phyloP scores from a whole-genome alignment of 2,797 vertebrate genomes.

The Acanthurus lineatus region DNA sequence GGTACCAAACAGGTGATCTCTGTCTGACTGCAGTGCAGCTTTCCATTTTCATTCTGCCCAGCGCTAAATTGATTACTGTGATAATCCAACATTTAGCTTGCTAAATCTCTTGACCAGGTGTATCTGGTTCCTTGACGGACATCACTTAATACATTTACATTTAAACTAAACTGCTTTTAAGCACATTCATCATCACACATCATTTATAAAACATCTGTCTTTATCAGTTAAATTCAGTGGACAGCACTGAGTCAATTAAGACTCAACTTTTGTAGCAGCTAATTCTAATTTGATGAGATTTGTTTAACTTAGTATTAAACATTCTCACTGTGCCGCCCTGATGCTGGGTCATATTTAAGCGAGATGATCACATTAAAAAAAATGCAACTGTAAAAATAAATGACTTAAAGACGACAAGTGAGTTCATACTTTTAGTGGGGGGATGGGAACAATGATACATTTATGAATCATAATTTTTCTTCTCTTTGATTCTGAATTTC shows the following conservation, averaged over 20 bases:
- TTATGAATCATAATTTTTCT: no score
- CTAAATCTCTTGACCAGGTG: constrained; percentile 32
- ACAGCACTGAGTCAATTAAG: constrained; percentile 15
- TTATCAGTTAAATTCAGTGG: constrained; percentile 24
- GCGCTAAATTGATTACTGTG: constrained; percentile 42
- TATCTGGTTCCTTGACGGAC: background rate
- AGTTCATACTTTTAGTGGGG: background rate
- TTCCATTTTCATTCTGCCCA: constrained; percentile 16
- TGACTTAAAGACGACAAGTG: background rate
- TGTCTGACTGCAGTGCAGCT: constrained; percentile 12
- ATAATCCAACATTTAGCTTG: constrained; percentile 36
- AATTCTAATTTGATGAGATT: no score
- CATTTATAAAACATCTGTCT: background rate
- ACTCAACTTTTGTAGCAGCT: background rate
- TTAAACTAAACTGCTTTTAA: constrained; percentile 15
- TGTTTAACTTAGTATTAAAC: no score
- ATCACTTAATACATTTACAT: constrained; percentile 27
- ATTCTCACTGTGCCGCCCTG: no score
- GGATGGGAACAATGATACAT: background rate
- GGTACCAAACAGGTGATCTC: constrained; percentile 14
- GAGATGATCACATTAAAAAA: constrained; percentile 9
- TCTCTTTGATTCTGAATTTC: no score
- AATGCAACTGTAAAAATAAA: constrained; percentile 10
- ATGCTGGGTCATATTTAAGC: background rate
- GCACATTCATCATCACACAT: no score